Conservation (phyloP, 2,888 invertebrate genomes). For the Xylota segnis region DNA sequence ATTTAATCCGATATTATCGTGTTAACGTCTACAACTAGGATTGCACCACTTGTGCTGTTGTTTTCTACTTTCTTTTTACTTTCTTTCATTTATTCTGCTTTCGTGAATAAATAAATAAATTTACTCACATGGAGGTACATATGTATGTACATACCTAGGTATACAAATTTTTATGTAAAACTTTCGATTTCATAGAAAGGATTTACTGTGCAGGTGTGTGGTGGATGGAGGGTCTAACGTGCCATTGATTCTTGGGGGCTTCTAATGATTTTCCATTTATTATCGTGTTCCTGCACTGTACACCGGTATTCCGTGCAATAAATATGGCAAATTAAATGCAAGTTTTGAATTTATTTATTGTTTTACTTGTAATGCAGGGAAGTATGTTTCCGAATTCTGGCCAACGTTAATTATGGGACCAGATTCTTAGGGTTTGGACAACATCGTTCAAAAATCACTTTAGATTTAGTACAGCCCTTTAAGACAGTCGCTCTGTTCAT, state of each 20-base stretch:
- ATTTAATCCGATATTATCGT: slow-evolving; percentile 17
- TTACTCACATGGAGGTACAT: slow-evolving; percentile 27
- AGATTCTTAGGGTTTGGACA: too few species aligned
- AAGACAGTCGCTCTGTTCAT: too few species aligned
- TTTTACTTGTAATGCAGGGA: not conserved
- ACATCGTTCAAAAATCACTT: too few species aligned
- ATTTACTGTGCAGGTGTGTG: slow-evolving; percentile 6
- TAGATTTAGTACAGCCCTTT: too few species aligned
- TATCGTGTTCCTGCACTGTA: not conserved
- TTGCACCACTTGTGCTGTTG: slow-evolving; percentile 4
- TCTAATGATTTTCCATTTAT: slow-evolving; percentile 11
- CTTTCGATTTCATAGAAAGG: slow-evolving; percentile 28
- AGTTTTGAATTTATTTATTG: not conserved
- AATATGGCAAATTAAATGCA: not conserved
- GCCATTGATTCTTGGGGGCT: not conserved
- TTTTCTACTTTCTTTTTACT: not conserved
- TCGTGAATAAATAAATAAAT: slow-evolving; percentile 69
- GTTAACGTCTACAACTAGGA: slow-evolving; percentile 12
- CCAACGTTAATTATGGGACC: not conserved
- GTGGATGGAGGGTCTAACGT: not conserved
- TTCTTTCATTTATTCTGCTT: slow-evolving; percentile 4
- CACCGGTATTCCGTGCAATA: not conserved
- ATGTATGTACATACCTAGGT: too few species aligned
- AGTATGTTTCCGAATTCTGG: not conserved
- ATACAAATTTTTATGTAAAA: slow-evolving; percentile 17